Evolutionary conservation across 1,140 invertebrate species (phyloP).

Genomic region (Dreissena rostriformis): DNA sequence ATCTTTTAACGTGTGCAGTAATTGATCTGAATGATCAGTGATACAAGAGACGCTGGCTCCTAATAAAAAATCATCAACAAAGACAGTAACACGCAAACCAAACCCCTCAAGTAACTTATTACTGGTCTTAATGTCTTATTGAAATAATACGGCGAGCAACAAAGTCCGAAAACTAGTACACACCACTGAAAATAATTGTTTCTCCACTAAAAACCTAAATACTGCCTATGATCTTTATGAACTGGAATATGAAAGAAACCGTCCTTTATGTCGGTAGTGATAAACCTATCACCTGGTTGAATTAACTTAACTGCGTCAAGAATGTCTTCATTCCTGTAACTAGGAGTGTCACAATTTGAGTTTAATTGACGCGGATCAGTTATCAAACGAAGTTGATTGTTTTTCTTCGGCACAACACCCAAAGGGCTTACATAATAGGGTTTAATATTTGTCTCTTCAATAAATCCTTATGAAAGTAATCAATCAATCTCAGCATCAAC

Average conservation of each 20-base stretch:
- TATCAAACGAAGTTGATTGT: constrained; percentile 21
- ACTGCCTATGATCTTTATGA: constrained; percentile 7
- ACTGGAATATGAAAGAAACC: constrained; percentile 55
- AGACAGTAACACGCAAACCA: constrained; percentile 40
- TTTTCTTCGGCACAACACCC: not conserved
- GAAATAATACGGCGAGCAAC: constrained; percentile 21
- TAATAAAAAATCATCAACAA: constrained; percentile 60
- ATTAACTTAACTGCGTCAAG: constrained; percentile 11
- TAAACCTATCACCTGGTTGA: constrained; percentile 30
- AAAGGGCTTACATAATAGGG: constrained; percentile 12
- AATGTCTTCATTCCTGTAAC: constrained; percentile 24
- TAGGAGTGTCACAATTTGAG: not conserved
- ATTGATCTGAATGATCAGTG: constrained; percentile 29
- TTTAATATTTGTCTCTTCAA: constrained; percentile 25
- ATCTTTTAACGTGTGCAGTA: constrained; percentile 14
- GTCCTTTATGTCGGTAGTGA: constrained; percentile 16
- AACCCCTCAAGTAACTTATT: constrained; percentile 41
- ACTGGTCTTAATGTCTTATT: constrained; percentile 24
- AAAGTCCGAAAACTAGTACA: constrained; percentile 48
- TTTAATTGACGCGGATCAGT: not conserved
- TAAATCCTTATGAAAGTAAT: constrained; percentile 9
- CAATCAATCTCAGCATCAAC: constrained; percentile 30
- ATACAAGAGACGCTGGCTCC: constrained; percentile 14
- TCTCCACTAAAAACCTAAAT: not conserved
- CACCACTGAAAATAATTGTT: constrained; percentile 16